Conservation (phyloP, 2,113 vertebrate genomes). For the Lepisosteus oculatus region DNA sequence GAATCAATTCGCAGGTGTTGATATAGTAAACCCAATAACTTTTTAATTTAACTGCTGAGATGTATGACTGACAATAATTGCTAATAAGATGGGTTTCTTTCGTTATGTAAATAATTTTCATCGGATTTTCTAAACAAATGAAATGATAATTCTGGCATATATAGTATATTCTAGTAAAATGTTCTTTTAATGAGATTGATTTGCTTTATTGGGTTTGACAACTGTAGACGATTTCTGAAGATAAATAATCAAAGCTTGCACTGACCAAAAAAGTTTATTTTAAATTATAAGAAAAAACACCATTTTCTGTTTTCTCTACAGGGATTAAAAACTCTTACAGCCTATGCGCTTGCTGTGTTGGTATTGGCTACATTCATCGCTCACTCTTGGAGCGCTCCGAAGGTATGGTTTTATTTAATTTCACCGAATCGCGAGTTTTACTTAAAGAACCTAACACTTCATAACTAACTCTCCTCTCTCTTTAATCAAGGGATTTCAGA, state of each 20-base stretch:
- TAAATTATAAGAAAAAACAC: neutral
- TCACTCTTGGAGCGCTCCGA: constrained; percentile 64
- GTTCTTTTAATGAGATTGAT: too few species aligned
- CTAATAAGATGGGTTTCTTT: too few species aligned
- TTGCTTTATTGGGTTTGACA: too few species aligned
- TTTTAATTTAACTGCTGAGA: too few species aligned
- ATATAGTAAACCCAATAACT: too few species aligned
- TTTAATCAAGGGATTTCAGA: constrained; percentile 68
- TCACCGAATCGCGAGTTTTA: constrained; percentile 7
- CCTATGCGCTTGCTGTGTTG: constrained; percentile 58
- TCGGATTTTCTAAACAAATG: too few species aligned
- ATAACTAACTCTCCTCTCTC: constrained; percentile 8
- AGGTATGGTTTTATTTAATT: constrained; percentile 58
- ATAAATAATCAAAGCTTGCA: neutral
- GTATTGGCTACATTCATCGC: constrained; percentile 63
- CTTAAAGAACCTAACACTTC: neutral
- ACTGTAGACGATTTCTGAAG: too few species aligned
- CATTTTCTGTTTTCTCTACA: constrained; percentile 37
- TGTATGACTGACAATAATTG: too few species aligned
- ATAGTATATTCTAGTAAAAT: too few species aligned
- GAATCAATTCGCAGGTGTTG: too few species aligned
- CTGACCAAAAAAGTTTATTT: neutral
- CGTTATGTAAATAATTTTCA: too few species aligned
- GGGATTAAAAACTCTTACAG: constrained; percentile 58
- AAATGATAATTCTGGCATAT: too few species aligned